Base-by-base conservation (phyloP, 2,113 vertebrate species). In the Festucalex cinctus region DNA sequence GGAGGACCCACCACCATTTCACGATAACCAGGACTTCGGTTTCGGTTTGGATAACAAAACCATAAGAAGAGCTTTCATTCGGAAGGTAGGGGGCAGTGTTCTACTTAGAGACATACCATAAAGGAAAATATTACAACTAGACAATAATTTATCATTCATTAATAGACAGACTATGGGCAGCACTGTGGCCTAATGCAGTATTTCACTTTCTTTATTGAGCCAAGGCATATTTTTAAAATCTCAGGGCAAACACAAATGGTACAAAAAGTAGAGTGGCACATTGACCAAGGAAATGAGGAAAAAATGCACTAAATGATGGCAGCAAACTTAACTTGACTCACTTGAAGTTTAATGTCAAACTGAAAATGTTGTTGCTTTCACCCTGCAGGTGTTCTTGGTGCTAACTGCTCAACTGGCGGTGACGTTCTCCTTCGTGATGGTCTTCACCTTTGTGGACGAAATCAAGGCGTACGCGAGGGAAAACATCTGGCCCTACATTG, bases 371-470 rank as follows among this genome's bases (percentile, higher is more conserved):
- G 20, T 41, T 5, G 8, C 48, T 67, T 6, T 51, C 44, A 51
- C 9, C 10, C 7, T 65, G 0, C 83, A 98, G 96, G 95, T 97
- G 43, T 98, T 97, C 90, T 85, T 98, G 91, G 95, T 98, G 79
- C 83, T 98, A 75, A 95, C 93, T 1, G 78, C 93, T 78, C 96
- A 98, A 90, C 92, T 98, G 69, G 66, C 83, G 0, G 93, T 97
- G 77, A 98, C 96, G 0, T 93, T 96, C 32, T 87, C 92, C 65
- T 96, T 96, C 1, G 95, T 98, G 75, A 92, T 94, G 0, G 32
- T 94, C 63, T 96, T 96, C 91, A 97, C 95, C 51, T 98, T 98
- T 9, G 89, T 93, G 24, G 32, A 77, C 0, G 83, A 91, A 0
- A 92, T 94, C 60, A 93, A 92, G 84, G 5, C 14, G 6, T 98